phyloP scores from a whole-genome alignment of 2,797 vertebrate genomes.

The Parotocinclus haroldoi region DNA sequence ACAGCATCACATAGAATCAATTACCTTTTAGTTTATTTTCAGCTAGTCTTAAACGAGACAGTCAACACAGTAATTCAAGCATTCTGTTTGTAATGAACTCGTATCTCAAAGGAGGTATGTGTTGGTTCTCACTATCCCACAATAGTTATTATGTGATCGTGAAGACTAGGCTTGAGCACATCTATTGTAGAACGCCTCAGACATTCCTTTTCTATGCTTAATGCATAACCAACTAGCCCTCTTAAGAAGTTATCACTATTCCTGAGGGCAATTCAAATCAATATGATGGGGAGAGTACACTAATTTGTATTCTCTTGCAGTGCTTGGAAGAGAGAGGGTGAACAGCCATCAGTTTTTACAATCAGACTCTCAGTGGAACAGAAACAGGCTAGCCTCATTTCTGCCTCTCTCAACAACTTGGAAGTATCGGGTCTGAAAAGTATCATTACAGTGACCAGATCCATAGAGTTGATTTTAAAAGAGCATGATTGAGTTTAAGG shows the following conservation, averaged over 20 bases:
- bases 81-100: too few species aligned
- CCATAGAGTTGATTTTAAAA: constrained; percentile 50
- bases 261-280: constrained; percentile 50
- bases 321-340: constrained; percentile 18
- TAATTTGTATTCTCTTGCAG: constrained; percentile 54
- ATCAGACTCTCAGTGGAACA: constrained; percentile 50
- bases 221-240: constrained; percentile 37
- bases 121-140: too few species aligned
- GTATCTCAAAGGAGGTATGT: too few species aligned
- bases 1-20: too few species aligned
- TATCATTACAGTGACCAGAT: constrained; percentile 55
- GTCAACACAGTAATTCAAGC: too few species aligned
- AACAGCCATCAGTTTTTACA: constrained; percentile 46
- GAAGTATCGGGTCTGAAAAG: constrained; percentile 45
- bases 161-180: too few species aligned
- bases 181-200: too few species aligned
- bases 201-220: constrained; percentile 15
- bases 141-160: too few species aligned
- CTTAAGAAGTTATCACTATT: constrained; percentile 49
- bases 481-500: constrained; percentile 49
- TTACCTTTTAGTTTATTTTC: too few species aligned
- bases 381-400: constrained; percentile 45
- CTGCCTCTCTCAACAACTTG: constrained; percentile 34
- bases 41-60: too few species aligned
- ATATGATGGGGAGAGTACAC: constrained; percentile 38